Base-by-base conservation (phyloP, 2,113 vertebrate species). In the Lipophrys pholis region DNA sequence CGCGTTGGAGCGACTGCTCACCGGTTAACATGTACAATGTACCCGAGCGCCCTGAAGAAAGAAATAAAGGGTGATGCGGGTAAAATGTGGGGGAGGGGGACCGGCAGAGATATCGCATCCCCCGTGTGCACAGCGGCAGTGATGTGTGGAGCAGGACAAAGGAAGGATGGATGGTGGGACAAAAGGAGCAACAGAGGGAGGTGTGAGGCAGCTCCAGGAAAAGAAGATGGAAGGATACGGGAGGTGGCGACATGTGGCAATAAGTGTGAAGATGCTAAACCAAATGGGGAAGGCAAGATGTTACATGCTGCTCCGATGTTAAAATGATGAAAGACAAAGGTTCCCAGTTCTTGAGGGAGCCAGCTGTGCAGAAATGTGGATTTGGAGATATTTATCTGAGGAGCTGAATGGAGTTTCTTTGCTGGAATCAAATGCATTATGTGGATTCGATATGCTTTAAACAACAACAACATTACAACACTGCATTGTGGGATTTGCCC, bases 111-210 rank as follows among this genome's bases (percentile, higher is more conserved):
- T 45, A 76, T 81, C 51, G 14, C 79, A 68, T 85, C 78, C 80
- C 61, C 55, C 21, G 59, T 72, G 84, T 42, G 60, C 70, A 81
- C 62, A 11, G 50, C 59, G 30, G 69, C 77, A 73, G 65, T 57
- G 70, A 71, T 77, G 86, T 89, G 88, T 75, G 69, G 78, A 88
- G 83, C 76, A 87, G 82, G 87, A 92, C 90, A 92, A 90, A 91
- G 86, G 76, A 75, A 85, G 69, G 59, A 81, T 68, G 81, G 72
- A 57, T 60, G 77, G 67, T 60, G 68, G 73, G 73, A 84, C 69
- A 76, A 84, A 89, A 63, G 50, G 54, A 77, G 81, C 68, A 66
- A 56, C 16, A 57, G 76, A 84, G 69, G 71, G 78, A 79, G 79
- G 62, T 57, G 58, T 57, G 74, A 62, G 46, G 55, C 53, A 35